Base-by-base conservation (phyloP, 92 coral and sea anemone genomes). In the Siderastrea radians region DNA sequence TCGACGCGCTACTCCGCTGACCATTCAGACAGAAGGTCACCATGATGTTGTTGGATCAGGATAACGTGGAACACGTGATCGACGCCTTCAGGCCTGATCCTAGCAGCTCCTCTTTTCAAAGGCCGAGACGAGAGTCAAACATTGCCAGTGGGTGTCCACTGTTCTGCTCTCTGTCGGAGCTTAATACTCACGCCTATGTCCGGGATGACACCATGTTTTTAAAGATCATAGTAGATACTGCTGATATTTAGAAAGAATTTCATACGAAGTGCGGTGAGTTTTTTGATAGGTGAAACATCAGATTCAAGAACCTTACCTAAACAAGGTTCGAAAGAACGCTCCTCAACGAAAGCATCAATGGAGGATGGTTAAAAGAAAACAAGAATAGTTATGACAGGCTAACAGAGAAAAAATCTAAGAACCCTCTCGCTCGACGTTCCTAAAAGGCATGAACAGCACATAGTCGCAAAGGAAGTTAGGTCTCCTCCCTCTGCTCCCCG, bases 81-180 rank as follows among this genome's bases (percentile, higher is more conserved):
- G 99, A 96, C 58, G 95, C 98, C 67, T 96, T 96, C 87, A 87
- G 95, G 19, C 99, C 99, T 6, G 99, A 96, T 78, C 99, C 97
- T 6, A 88, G 84, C 76, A 96, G 98, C 92, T 92, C 99, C 13
- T 92, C 96, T 5, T 96, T 96, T 85, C 99, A 96, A 55, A 88
- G 91, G 65, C 99, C 99, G 17, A 70, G 91, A 45, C 84, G 90
- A 64, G 92, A 96, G 72, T 90, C 95, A 93, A 96, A 96, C 80
- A 84, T 96, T 58, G 99, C 98, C 7, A 92, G 95, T 67, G 98
- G 99, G 4, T 94, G 99, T 52, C 96, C 98, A 1, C 19, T 92
- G 88, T 96, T 94, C 66, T 93, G 92, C 17, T 90, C 96, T 0
- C 84, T 90, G 75, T 67, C 98, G 7, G 96, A 90, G 58, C 87